These are phyloP conservation scores for Ichneumoninae sp. DNA, from an alignment of 2,888 invertebrate species.

Conservation along the genomic window DNA sequence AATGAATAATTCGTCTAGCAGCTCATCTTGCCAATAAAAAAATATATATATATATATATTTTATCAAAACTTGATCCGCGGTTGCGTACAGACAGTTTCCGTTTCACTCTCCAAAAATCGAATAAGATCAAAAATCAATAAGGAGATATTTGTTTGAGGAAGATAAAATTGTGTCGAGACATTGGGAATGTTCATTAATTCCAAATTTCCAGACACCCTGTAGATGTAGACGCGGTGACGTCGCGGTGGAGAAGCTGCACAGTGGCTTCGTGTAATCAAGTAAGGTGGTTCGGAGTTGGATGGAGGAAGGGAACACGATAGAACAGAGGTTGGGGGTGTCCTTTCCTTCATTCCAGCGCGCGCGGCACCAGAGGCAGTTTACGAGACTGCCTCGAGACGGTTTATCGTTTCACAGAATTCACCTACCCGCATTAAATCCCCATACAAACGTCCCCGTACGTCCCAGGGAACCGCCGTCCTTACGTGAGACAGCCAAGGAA, in stretches of 20 bases:
- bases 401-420: slow-evolving; percentile 69
- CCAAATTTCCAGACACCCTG: slow-evolving; percentile 38
- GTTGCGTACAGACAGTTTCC: not conserved
- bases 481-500: slow-evolving; percentile 34
- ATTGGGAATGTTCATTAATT: not conserved
- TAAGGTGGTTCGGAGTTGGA: slow-evolving; percentile 61
- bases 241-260: slow-evolving; percentile 44
- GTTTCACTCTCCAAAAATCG: not conserved
- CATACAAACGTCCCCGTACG: slow-evolving; percentile 48
- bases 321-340: slow-evolving; percentile 43
- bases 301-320: slow-evolving; percentile 29
- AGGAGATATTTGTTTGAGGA: not conserved
- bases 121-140: not conserved
- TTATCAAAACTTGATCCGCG: not conserved
- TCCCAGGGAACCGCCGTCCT: slow-evolving; percentile 6
- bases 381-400: slow-evolving; percentile 66
- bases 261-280: slow-evolving; percentile 67
- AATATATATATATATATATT: no score
- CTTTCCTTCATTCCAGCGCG: slow-evolving; percentile 57
- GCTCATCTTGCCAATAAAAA: no score
- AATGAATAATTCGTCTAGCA: not conserved
- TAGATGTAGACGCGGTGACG: slow-evolving; percentile 21
- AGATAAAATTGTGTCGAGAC: not conserved
- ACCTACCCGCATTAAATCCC: slow-evolving; percentile 66
- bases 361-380: slow-evolving; percentile 61